These are phyloP conservation scores for Hoplodrina ambigua DNA, from an alignment of 2,888 invertebrate genomes.

Conservation along the genomic window DNA sequence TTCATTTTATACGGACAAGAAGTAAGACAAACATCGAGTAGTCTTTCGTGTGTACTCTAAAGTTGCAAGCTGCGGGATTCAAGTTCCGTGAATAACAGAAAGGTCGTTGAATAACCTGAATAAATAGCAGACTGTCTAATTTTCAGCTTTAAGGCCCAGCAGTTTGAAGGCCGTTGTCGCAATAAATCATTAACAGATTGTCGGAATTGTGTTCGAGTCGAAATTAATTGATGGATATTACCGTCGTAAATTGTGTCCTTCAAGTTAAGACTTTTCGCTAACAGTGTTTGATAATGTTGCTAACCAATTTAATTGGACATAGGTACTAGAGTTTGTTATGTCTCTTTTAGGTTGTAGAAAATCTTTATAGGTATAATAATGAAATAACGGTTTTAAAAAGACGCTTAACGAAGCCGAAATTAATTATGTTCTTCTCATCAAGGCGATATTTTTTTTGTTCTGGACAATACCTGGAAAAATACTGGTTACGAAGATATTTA, in stretches of 20 bases:
- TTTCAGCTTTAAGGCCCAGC: slow-evolving; percentile 5
- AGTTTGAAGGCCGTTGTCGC: slow-evolving; percentile 38
- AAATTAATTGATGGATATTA: slow-evolving; percentile 61
- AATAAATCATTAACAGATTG: slow-evolving; percentile 61
- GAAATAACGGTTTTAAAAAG: too few species aligned
- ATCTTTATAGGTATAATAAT: neutral
- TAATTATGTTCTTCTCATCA: too few species aligned
- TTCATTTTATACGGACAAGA: slow-evolving; percentile 37
- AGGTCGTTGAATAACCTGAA: slow-evolving; percentile 22
- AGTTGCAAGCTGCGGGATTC: slow-evolving; percentile 30
- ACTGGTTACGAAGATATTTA: too few species aligned
- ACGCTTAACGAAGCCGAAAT: too few species aligned
- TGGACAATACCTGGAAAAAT: too few species aligned
- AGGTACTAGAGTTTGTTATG: neutral
- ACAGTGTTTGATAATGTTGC: slow-evolving; percentile 1
- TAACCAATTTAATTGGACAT: slow-evolving; percentile 4
- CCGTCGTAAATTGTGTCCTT: slow-evolving; percentile 43
- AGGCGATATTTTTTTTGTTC: too few species aligned
- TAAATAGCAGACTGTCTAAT: slow-evolving; percentile 26
- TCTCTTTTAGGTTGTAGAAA: neutral
- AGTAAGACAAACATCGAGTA: slow-evolving; percentile 52
- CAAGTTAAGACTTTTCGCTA: slow-evolving; percentile 31
- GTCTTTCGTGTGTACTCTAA: slow-evolving; percentile 22
- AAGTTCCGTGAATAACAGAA: slow-evolving; percentile 36
- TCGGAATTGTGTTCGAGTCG: slow-evolving; percentile 43